Evolutionary conservation across 2,797 vertebrate genomes (phyloP), one percentile per base, ranked within the genome.

Genomic region (Leptatherina wallacei): DNA sequence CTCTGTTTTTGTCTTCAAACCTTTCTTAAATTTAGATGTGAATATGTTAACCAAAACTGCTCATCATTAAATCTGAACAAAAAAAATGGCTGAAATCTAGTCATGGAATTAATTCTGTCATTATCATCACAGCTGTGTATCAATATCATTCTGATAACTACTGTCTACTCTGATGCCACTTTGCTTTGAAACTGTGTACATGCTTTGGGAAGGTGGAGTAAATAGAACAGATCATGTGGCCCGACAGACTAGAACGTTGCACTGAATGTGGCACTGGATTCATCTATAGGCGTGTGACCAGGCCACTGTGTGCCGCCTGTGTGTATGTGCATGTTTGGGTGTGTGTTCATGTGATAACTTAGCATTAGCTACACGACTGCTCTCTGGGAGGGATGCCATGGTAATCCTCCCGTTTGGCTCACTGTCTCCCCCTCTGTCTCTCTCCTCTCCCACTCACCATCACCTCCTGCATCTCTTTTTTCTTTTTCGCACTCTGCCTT

Each of bases 321-420:
- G 57, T 74, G 61, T 65, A 24, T 71, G 63, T 38, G 58, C 75
- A 38, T 49, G 24, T 38, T 38, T 64, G 30, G 68, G 69, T 70
- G 66, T 79, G 59, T 42, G 36, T 72, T 65, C 38, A 24, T 79
- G 83, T 29, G 81, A 85, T 84, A 85, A 80, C 71, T 88, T 88
- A 83, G 86, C 57, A 80, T 85, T 87, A 86, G 86, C 81, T 71
- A 75, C 75, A 85, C 55, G 42, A 79, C 76, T 82, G 80, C 89
- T 90, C 81, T 81, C 80, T 87, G 87, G 87, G 90, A 92, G 82
- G 75, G 79, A 88, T 85, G 88, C 89, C 90, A 92, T 66, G 72
- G 67, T 93, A 93, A 94, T 93, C 88, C 85, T 82, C 24, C 69
- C 69, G 69, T 85, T 90, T 85, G 83, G 82, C 84, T 83, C 78